Conservation (phyloP, 2,113 vertebrate genomes). For the Phainopepla nitens region DNA sequence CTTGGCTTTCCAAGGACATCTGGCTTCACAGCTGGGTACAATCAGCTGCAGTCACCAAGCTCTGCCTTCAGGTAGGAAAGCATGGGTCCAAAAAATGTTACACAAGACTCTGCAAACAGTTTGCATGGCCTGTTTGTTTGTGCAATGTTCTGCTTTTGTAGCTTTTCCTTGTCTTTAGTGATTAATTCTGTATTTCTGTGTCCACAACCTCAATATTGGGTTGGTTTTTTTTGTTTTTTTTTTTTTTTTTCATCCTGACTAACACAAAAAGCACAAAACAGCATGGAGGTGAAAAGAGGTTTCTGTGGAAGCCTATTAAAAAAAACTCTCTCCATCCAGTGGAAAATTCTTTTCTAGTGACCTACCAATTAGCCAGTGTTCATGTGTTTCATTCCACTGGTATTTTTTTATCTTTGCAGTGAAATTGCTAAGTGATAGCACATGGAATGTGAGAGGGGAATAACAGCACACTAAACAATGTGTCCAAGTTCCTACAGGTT, state of each 20-base stretch:
- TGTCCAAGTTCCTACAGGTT: not conserved
- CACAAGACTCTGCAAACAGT: not conserved
- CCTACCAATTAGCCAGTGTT: not conserved
- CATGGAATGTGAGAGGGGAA: not conserved
- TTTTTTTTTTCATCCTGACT: not conserved
- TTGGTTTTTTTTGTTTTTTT: not conserved
- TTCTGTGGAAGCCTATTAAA: not conserved
- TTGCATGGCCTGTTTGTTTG: not conserved
- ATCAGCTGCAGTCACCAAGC: not conserved
- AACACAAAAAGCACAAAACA: not conserved
- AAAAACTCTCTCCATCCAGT: not conserved
- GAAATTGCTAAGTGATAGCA: not conserved
- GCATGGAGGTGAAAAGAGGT: not conserved
- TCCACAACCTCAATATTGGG: not conserved
- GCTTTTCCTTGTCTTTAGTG: not conserved
- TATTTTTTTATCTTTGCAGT: not conserved
- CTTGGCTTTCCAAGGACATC: not conserved
- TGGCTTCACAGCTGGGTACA: not conserved
- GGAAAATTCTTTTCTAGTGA: not conserved
- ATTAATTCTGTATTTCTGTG: not conserved
- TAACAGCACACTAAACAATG: fast-evolving
- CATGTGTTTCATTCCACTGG: not conserved
- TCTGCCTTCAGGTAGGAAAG: not conserved
- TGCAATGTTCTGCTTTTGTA: not conserved
- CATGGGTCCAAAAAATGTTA: not conserved